Conservation (phyloP, 2,113 vertebrate genomes). For the Argyrosomus japonicus region DNA sequence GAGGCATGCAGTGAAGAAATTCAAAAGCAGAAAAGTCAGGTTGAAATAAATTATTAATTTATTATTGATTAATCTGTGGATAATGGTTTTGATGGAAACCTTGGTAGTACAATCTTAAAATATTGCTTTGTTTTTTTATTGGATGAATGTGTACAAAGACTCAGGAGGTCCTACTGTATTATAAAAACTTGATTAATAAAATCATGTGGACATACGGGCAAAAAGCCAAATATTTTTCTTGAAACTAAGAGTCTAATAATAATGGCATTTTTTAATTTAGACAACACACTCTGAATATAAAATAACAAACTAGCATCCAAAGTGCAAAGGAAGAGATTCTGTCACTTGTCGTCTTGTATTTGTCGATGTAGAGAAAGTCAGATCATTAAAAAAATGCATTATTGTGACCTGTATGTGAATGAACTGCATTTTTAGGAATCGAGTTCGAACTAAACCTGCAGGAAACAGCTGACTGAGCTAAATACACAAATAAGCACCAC, state of each 20-base stretch:
- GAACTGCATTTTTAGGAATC: background rate
- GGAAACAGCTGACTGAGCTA: conserved; percentile 8
- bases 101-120: background rate
- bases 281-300: background rate
- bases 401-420: background rate
- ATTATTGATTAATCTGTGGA: background rate
- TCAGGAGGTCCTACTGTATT: too few species aligned
- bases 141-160: too few species aligned
- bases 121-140: too few species aligned
- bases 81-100: too few species aligned
- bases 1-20: background rate
- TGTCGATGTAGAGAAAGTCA: background rate
- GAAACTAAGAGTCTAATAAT: too few species aligned
- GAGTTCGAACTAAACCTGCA: background rate
- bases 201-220: too few species aligned
- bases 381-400: background rate
- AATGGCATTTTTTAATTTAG: too few species aligned
- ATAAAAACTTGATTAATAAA: too few species aligned
- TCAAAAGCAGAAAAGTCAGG: background rate
- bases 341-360: background rate
- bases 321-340: background rate
- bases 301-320: background rate
- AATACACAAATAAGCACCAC: background rate
- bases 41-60: too few species aligned
- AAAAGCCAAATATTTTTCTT: too few species aligned